phyloP scores from a whole-genome alignment of 1,140 invertebrate genomes.

The Drosophila tropicalis region DNA sequence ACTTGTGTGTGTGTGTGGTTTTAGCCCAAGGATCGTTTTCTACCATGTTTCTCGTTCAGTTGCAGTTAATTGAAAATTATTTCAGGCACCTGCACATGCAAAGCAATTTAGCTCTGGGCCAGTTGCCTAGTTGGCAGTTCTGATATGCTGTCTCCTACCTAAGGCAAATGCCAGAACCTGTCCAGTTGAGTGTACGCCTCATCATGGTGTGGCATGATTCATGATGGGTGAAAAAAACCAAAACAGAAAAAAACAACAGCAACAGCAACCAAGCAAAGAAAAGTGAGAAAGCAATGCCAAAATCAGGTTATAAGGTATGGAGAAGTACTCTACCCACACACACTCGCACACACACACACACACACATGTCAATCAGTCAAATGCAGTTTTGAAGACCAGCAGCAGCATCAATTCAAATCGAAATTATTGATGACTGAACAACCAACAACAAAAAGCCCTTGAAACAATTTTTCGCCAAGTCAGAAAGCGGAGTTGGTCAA shows the following conservation, averaged over 20 bases:
- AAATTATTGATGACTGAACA: slow-evolving; percentile 69
- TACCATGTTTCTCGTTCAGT: not conserved
- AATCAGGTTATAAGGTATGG: slow-evolving; percentile 54
- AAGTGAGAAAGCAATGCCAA: slow-evolving; percentile 40
- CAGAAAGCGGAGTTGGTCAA: slow-evolving; percentile 45
- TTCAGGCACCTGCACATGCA: slow-evolving; percentile 32
- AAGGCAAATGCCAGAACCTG: slow-evolving; percentile 1
- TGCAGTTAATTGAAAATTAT: slow-evolving; percentile 76
- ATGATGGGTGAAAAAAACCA: slow-evolving; percentile 4
- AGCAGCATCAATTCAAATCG: slow-evolving; percentile 51
- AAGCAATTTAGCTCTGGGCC: slow-evolving; percentile 37
- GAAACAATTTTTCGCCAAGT: slow-evolving; percentile 67
- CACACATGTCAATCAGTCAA: slow-evolving; percentile 70
- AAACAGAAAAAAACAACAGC: too few species aligned
- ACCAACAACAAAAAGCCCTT: not conserved
- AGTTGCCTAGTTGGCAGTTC: slow-evolving; percentile 33
- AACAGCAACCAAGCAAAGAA: not conserved
- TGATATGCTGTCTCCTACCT: slow-evolving; percentile 17
- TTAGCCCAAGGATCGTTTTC: not conserved
- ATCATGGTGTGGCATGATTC: slow-evolving; percentile 31
- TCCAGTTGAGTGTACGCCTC: slow-evolving; percentile 4
- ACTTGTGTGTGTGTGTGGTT: not conserved
- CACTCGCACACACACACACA: too few species aligned
- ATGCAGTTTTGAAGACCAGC: slow-evolving; percentile 48
- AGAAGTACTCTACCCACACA: not conserved